Evolutionary conservation across 2,888 invertebrate genomes (phyloP).

Genomic region (Seladonia tumulorum): DNA sequence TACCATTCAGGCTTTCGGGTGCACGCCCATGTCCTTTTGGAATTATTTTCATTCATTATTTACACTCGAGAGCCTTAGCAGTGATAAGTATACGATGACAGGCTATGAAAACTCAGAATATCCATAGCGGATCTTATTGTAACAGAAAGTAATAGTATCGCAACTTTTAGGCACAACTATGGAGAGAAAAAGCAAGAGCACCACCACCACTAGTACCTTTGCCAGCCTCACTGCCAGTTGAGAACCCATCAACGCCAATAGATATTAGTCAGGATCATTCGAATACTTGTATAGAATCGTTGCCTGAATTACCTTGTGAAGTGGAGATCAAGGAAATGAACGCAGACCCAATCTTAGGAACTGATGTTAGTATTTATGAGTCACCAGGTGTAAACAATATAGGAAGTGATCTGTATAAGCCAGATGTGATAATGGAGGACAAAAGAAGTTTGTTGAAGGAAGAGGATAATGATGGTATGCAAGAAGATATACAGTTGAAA

Average conservation of each 20-base stretch:
- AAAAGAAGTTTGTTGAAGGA: constrained; percentile 8
- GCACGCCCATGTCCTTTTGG: background rate
- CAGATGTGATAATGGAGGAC: constrained; percentile 2
- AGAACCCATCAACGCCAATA: constrained; percentile 53
- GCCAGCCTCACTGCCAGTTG: constrained; percentile 70
- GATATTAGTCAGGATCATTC: constrained; percentile 52
- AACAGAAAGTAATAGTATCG: background rate
- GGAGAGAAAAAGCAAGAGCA: constrained; percentile 77
- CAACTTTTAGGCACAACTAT: constrained; percentile 75
- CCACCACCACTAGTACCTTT: constrained; percentile 79
- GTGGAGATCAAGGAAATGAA: constrained; percentile 78
- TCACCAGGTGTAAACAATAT: constrained; percentile 17
- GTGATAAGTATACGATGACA: background rate
- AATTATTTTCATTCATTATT: background rate
- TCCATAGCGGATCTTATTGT: background rate
- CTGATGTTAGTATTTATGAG: constrained; percentile 37
- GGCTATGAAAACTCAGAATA: background rate
- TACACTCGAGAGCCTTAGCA: background rate
- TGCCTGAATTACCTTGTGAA: constrained; percentile 77
- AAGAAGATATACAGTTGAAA: constrained; percentile 39
- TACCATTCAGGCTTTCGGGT: background rate
- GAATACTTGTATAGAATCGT: constrained; percentile 65
- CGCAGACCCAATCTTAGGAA: constrained; percentile 50
- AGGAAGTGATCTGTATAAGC: constrained; percentile 27
- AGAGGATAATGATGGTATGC: constrained; percentile 13